Evolutionary conservation across 1,140 invertebrate genomes (phyloP).

Genomic region (Hylyphantes graminicola): DNA sequence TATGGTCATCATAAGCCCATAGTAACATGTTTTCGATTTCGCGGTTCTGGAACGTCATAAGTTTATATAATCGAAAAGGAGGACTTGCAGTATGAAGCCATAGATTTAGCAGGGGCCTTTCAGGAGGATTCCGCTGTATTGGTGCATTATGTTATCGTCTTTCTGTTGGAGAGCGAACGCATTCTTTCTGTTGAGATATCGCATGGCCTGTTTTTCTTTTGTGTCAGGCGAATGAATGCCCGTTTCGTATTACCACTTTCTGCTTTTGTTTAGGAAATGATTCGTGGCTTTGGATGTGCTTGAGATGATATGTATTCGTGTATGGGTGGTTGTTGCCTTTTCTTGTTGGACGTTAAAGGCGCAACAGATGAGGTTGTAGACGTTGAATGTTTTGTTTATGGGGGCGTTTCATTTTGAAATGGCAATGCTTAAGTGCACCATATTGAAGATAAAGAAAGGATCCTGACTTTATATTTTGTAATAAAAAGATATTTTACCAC

Average conservation of each 20-base stretch:
- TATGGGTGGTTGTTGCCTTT: too few species aligned
- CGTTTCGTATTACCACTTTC: conserved; percentile 26
- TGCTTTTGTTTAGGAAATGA: conserved; percentile 11
- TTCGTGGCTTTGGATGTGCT: not conserved
- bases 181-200: conserved; percentile 16
- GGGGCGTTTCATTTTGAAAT: too few species aligned
- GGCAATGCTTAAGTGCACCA: too few species aligned
- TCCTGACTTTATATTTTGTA: too few species aligned
- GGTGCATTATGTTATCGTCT: conserved; percentile 30
- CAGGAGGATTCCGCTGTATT: conserved; percentile 14
- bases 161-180: conserved; percentile 7
- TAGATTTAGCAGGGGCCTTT: conserved; percentile 10
- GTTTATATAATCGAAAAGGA: conserved; percentile 30
- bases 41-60: conserved; percentile 18
- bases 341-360: too few species aligned
- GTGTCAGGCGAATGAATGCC: not conserved
- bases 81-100: conserved; percentile 13
- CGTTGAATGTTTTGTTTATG: too few species aligned
- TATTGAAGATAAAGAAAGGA: too few species aligned
- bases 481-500: too few species aligned
- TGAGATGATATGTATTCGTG: too few species aligned
- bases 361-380: too few species aligned
- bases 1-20: conserved; percentile 12
- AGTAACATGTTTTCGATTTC: conserved; percentile 36
- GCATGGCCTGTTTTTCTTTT: conserved; percentile 6